These are phyloP conservation scores for Polyodon spathula DNA, from an alignment of 2,113 vertebrate species.

Conservation along the genomic window DNA sequence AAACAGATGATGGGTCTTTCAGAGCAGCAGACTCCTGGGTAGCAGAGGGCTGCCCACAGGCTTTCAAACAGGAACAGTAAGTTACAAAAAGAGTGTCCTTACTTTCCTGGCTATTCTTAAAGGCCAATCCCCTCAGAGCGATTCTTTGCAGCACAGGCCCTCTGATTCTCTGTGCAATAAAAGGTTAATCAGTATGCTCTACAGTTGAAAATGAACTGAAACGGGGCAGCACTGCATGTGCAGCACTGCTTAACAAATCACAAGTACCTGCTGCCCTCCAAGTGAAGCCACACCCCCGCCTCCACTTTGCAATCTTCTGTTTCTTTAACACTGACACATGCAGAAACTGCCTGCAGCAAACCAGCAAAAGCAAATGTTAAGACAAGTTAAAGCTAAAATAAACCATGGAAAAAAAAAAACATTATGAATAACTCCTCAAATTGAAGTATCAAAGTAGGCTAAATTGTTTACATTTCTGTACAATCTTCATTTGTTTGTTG, in stretches of 20 bases:
- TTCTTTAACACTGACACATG: not conserved
- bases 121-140: too few species aligned
- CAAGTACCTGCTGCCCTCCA: not conserved
- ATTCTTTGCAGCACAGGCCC: too few species aligned
- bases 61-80: too few species aligned
- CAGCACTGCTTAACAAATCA: not conserved
- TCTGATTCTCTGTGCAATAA: too few species aligned
- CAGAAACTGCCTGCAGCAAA: constrained; percentile 5
- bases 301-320: not conserved
- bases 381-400: not conserved
- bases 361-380: not conserved
- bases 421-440: too few species aligned
- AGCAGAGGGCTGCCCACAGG: not conserved
- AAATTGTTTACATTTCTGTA: too few species aligned
- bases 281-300: not conserved
- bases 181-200: too few species aligned
- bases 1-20: constrained; percentile 10
- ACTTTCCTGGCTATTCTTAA: too few species aligned
- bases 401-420: not conserved
- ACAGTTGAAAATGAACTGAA: constrained; percentile 4
- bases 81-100: too few species aligned
- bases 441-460: too few species aligned
- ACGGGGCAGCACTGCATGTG: not conserved
- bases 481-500: too few species aligned
- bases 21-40: constrained; percentile 34